These are phyloP conservation scores for Amphilophus citrinellus DNA, from an alignment of 2,113 vertebrate genomes.

Conservation along the genomic window DNA sequence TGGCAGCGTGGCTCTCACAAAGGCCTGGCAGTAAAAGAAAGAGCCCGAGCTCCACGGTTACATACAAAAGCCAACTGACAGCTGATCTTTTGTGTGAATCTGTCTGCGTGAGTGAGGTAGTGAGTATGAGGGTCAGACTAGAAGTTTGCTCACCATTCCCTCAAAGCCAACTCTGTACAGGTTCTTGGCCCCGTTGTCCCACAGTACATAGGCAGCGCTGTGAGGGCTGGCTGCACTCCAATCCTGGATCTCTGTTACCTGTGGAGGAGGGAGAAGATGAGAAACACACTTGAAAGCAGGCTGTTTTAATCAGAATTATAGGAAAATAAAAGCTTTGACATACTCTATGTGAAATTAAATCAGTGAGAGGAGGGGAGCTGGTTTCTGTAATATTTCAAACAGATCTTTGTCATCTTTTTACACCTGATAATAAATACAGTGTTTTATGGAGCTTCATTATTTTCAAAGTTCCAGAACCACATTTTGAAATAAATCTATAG, in stretches of 20 bases:
- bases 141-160: constrained; percentile 93
- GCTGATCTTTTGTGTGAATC: constrained; percentile 65
- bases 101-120: constrained; percentile 1
- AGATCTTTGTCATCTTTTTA: constrained; percentile 9
- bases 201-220: constrained; percentile 97
- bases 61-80: constrained; percentile 72
- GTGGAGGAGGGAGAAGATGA: constrained; percentile 30
- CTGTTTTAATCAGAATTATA: background rate
- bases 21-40: constrained; percentile 66
- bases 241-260: constrained; percentile 99
- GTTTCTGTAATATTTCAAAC: background rate
- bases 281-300: background rate
- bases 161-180: constrained; percentile 99
- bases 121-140: constrained; percentile 30
- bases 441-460: constrained; percentile 1
- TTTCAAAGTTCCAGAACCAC: background rate
- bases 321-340: background rate
- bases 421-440: background rate
- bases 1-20: constrained; percentile 78
- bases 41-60: constrained; percentile 45
- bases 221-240: constrained; percentile 99
- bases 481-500: background rate
- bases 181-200: constrained; percentile 99
- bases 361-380: background rate
- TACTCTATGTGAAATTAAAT: background rate